Conservation (phyloP, 2,113 vertebrate genomes). For the Triplophysa dalaica region DNA sequence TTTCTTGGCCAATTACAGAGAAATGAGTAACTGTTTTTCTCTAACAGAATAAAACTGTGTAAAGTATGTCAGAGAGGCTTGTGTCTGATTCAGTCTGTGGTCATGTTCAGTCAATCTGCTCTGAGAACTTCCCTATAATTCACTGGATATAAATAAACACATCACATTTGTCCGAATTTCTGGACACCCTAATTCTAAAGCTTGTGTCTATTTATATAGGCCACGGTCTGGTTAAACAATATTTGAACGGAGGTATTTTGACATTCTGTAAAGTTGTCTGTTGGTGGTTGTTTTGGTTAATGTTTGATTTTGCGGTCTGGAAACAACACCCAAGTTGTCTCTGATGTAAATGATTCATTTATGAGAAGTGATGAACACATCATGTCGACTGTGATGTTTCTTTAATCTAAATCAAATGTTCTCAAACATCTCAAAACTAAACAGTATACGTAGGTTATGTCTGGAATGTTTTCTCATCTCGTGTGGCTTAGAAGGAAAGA, state of each 20-base stretch:
- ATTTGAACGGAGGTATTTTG: neutral
- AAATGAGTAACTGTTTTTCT: neutral
- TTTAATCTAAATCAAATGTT: slow-evolving; percentile 7
- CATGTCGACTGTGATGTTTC: neutral
- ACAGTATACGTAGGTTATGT: no score
- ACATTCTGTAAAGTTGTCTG: neutral
- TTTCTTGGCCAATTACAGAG: neutral
- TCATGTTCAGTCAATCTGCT: slow-evolving; percentile 41
- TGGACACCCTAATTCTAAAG: neutral
- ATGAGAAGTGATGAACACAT: neutral
- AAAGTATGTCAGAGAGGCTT: neutral
- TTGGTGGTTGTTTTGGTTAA: neutral
- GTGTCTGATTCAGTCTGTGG: slow-evolving; percentile 36
- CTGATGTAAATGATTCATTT: neutral
- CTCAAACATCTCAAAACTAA: neutral
- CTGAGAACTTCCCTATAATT: slow-evolving; percentile 50
- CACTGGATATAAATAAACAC: slow-evolving; percentile 50
- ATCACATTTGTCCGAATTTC: slow-evolving; percentile 34
- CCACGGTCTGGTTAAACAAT: neutral
- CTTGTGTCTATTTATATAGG: slow-evolving; percentile 26
- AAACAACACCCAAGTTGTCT: slow-evolving; percentile 13
- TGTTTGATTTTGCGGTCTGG: slow-evolving; percentile 15
- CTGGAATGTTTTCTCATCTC: neutral
- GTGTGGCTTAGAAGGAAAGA: neutral
- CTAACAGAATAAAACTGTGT: slow-evolving; percentile 11